Evolutionary conservation across 2,113 vertebrate genomes (phyloP), one percentile per base, ranked within the genome.

Genomic region (Charina bottae): DNA sequence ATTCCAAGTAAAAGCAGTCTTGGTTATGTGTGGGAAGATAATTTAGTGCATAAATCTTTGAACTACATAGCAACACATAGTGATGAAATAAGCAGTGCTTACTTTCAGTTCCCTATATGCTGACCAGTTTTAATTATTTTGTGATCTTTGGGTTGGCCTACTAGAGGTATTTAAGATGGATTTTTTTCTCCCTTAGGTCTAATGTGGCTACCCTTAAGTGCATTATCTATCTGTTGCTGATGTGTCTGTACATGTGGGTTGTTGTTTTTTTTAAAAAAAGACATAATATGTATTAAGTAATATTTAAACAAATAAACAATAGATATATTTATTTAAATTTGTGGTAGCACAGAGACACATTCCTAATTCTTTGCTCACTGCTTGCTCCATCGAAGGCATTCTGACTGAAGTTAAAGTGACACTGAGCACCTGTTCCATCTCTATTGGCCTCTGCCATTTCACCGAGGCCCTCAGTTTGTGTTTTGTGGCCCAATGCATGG

Each of bases 401-500:
- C 8, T 49, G 83, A 49, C 23, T 84, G 21, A 84, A 53, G 24
- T 84, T 49, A 26, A 84, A 26, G 8, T 84, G 83, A 84, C 83
- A 84, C 23, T 53, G 23, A 49, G 53, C 23, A 84, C 2, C 83
- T 49, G 21, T 24, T 84, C 10, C 42, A 49, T 84, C 83, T 84
- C 2, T 37, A 78, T 11, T 11, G 7, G 9, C 12, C 23, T 84
- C 21, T 53, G 46, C 46, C 83, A 26, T 62, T 90, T 89, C 46
- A 68, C 89, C 72, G 53, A 92, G 87, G 0, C 13, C 28, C 26
- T 90, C 23, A 84, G 93, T 88, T 95, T 92, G 93, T 93, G 53
- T 90, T 96, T 95, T 94, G 96, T 94, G 88, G 88, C 92, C 93
- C 85, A 85, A 10, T 83, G 42, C 60, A 94, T 83, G 87, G 83